A percentile compares a stretch with the other conserved stretches of the same genome.
These are phyloP conservation scores for Pangasianodon gigas DNA, from an alignment of 2,113 vertebrate genomes.

Conservation along the genomic window DNA sequence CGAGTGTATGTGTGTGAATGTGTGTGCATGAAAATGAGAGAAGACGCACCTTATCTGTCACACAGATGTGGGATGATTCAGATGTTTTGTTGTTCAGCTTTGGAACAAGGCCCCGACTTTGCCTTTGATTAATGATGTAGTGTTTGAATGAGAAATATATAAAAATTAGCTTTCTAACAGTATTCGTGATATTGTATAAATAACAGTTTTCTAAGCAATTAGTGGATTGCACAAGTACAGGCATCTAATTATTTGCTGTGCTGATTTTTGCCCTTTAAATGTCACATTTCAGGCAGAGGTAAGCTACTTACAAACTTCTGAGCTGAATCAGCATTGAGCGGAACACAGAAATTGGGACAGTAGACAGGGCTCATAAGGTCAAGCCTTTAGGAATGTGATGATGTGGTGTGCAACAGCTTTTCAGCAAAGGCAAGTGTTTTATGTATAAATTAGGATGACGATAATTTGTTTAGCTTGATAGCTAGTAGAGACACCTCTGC, in stretches of 20 bases:
- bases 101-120: not conserved
- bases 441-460: not conserved
- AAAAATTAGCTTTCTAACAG: not conserved
- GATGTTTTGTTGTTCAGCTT: conserved; percentile 8
- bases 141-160: not conserved
- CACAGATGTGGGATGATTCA: not conserved
- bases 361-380: not conserved
- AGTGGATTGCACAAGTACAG: not conserved
- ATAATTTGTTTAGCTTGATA: not conserved
- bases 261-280: not conserved
- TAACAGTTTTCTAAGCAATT: not conserved
- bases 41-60: not conserved
- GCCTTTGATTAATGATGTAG: not conserved
- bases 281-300: not conserved
- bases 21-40: not conserved
- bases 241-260: not conserved
- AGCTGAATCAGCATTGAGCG: not conserved
- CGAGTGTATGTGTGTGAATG: not conserved
- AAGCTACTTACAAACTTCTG: not conserved
- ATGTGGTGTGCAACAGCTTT: not conserved
- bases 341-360: not conserved
- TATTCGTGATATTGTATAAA: not conserved
- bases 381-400: not conserved
- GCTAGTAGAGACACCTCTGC: not conserved
- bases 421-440: not conserved